Conservation (phyloP, 2,113 vertebrate species). For the Pteronura brasiliensis region DNA sequence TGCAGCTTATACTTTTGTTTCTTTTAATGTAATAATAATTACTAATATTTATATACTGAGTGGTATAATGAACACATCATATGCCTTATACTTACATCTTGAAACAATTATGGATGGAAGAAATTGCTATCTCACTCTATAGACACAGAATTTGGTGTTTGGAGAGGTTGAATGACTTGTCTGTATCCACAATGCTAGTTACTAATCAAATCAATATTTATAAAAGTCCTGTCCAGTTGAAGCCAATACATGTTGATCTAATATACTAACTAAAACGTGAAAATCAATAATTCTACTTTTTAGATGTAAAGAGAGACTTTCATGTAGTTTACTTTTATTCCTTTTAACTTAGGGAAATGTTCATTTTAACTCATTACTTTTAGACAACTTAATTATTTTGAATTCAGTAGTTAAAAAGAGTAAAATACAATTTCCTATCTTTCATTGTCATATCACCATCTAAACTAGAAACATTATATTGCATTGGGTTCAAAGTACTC, state of each 20-base stretch:
- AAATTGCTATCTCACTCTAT: background rate
- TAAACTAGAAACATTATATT: background rate
- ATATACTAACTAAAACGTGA: background rate
- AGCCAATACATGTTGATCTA: background rate
- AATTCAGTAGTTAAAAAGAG: background rate
- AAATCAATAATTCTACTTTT: background rate
- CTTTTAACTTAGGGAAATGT: background rate
- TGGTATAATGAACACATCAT: background rate
- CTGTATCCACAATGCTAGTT: background rate
- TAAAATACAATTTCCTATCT: background rate
- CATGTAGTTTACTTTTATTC: background rate
- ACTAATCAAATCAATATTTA: background rate
- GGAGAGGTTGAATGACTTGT: background rate
- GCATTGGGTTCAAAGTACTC: background rate
- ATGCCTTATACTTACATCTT: background rate
- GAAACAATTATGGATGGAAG: background rate
- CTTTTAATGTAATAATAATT: background rate
- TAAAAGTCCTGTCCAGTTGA: background rate
- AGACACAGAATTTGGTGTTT: background rate
- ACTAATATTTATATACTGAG: background rate
- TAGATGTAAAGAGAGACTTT: background rate
- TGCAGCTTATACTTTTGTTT: background rate
- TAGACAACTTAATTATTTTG: background rate
- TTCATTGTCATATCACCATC: background rate
- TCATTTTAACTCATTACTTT: conserved; percentile 4